Percentiles rank a stretch among this genome's conserved stretches.
These are phyloP conservation scores for Blera fallax DNA, from an alignment of 2,888 invertebrate genomes.

Conservation along the genomic window DNA sequence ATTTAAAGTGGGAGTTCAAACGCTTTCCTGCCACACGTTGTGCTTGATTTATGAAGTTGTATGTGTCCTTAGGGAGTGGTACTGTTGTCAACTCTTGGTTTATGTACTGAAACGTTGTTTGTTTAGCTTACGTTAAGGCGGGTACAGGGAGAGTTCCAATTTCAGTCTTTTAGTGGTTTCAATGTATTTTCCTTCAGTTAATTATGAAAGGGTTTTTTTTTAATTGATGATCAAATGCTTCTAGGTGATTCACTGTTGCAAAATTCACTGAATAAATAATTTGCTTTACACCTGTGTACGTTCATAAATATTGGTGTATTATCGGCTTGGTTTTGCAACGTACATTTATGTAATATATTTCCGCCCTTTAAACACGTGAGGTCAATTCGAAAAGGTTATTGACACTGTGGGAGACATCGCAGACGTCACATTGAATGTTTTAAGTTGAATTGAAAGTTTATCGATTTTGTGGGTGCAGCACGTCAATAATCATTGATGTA, in stretches of 20 bases:
- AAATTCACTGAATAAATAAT: not conserved
- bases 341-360: not conserved
- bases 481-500: not conserved
- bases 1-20: constrained; percentile 58
- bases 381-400: not conserved
- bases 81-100: not conserved
- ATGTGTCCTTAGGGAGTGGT: constrained; percentile 25
- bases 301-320: not conserved
- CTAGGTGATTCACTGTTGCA: not conserved
- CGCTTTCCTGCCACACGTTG: constrained; percentile 48
- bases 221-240: not conserved
- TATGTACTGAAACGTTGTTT: constrained; percentile 18
- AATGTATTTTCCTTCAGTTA: constrained; percentile 15
- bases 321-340: too few species aligned
- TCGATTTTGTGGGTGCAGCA: not conserved
- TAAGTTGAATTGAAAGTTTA: not conserved
- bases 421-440: not conserved
- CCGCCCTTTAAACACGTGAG: not conserved
- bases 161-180: constrained; percentile 24
- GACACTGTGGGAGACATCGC: not conserved
- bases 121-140: not conserved
- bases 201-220: constrained; percentile 9
- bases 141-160: constrained; percentile 17
- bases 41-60: constrained; percentile 45
- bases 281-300: not conserved